Base-by-base conservation (phyloP, 2,113 vertebrate species). In the Tragelaphus strepsiceros region DNA sequence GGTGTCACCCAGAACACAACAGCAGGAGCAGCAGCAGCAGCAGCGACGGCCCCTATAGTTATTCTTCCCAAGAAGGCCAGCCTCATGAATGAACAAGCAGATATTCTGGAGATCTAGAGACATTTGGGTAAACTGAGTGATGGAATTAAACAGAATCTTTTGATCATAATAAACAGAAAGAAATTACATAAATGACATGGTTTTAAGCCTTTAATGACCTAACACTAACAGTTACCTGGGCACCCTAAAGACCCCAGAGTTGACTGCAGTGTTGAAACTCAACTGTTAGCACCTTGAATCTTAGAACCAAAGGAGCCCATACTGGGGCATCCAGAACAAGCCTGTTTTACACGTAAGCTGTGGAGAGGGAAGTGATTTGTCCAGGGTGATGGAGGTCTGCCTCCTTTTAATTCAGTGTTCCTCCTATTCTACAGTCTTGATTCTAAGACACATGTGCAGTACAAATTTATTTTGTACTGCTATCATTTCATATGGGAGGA, bases 241-340 rank as follows among this genome's bases (percentile, higher is more conserved):
- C 6, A 62, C 15, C 10, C 7, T 21, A 11, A 91, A 49, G 77
- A 59, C 56, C 53, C n/a, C 43, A 43, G 24, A 78, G 77, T 80
- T 1, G 4, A 67, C 19, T 62, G 30, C 22, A 61, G n/a, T 30
- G 15, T 13, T 58, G 59, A 53, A 80, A 74, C 3, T 46, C n/a
- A 71, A 39, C 67, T 35, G 80, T 35, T 2, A 24, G 26, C 12
- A 7, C 12, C 15, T 49, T 62, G 56, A 51, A 35, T 46, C 21
- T 58, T 14, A 56, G 46, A 84, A 51, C 22, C 6, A 9, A 84
- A 43, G 83, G 59, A 49, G 46, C 24, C n/a, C 10, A 80, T 13
- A 4, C 0, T 32, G 28, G 5, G 2, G 51, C 9, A 26, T 30
- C 17, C 17, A 11, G 28, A 3, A 15, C 9, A 30, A n/a, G 7